phyloP scores from a whole-genome alignment of 30 jellyfish, hydroid and myxozoan genomes.

The Aurelia coerulea region DNA sequence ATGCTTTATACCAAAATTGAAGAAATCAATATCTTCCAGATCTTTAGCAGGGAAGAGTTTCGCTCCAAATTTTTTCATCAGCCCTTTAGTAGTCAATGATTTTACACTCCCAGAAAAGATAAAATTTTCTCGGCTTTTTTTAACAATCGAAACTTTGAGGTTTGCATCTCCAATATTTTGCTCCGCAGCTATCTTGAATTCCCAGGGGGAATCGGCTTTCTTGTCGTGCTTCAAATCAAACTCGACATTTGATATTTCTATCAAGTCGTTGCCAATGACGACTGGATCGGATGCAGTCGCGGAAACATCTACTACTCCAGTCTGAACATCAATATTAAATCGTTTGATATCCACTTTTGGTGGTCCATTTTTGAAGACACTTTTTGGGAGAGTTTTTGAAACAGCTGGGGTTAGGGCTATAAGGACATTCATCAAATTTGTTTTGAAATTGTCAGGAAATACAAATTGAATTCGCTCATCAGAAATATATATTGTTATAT shows the following conservation, averaged over 20 bases:
- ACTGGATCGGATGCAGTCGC: slow-evolving; percentile 76
- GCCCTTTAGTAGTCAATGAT: slow-evolving; percentile 52
- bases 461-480: slow-evolving; percentile 48
- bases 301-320: slow-evolving; percentile 50
- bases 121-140: slow-evolving; percentile 38
- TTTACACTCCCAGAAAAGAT: slow-evolving; percentile 41
- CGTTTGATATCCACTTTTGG: slow-evolving; percentile 72
- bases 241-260: slow-evolving; percentile 34
- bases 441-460: slow-evolving; percentile 79
- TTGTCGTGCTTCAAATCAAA: slow-evolving; percentile 68
- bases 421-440: slow-evolving; percentile 59
- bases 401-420: slow-evolving; percentile 70
- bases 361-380: slow-evolving; percentile 54
- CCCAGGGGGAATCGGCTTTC: slow-evolving; percentile 68
- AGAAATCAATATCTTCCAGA: slow-evolving; percentile 64
- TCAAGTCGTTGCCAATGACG: slow-evolving; percentile 57
- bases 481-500: slow-evolving; percentile 37
- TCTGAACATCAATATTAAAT: slow-evolving; percentile 67
- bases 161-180: slow-evolving; percentile 61
- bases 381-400: slow-evolving; percentile 63
- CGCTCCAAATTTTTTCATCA: slow-evolving; percentile 73
- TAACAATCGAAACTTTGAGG: slow-evolving; percentile 40
- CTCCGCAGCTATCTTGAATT: slow-evolving; percentile 61
- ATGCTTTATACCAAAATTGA: slow-evolving; percentile 77
- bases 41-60: slow-evolving; percentile 47